Evolutionary conservation across 2,888 invertebrate genomes (phyloP), one percentile per base, ranked within the genome.

Genomic region (Drosophila niveifrons): DNA sequence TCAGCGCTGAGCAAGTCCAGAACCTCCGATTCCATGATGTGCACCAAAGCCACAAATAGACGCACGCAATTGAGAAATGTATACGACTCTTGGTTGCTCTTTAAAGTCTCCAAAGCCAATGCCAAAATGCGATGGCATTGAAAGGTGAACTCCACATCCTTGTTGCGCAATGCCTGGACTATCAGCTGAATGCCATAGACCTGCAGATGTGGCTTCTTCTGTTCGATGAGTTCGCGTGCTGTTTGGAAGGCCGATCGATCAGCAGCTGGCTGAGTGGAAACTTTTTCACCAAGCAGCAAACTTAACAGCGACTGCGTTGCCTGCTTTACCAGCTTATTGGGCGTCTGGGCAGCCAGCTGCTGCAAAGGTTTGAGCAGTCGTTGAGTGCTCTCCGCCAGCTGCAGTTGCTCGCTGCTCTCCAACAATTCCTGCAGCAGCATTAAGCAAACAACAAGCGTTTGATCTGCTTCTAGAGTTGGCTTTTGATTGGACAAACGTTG

Each of bases 51-150:
- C 13, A 90, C 90, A 71, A 93, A 90, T 0, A 93, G 68, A 4
- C 91, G 84, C 31, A 93, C 91, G 44, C 92, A 91, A 72, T 92
- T 93, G 1, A 93, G 82, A 56, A 92, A 93, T 1, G 91, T 90
- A 47, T 92, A 93, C 2, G 92, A 92, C 43, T 93, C 93, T 18
- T 82, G 80, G 23, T 82, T 82, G 23, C 89, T 80, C 57, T 90
- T 92, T 0, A 93, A 78, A 0, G 90, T 88, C 15, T 84, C 75
- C 61, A 93, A 41, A 0, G 92, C 91, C 36, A 92, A 65, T 0
- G 91, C 92, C 17, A 92, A 74, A 2, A 92, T 88, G 1, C 90
- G 73, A 67, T 92, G 92, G 2, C 81, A 69, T 52, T 92, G 92
- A 0, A 85, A 57, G 11, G 90, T 50, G 0, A 91, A 85, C 2